Base-by-base conservation (phyloP, 2,113 vertebrate genomes). In the Pelecanus crispus region DNA sequence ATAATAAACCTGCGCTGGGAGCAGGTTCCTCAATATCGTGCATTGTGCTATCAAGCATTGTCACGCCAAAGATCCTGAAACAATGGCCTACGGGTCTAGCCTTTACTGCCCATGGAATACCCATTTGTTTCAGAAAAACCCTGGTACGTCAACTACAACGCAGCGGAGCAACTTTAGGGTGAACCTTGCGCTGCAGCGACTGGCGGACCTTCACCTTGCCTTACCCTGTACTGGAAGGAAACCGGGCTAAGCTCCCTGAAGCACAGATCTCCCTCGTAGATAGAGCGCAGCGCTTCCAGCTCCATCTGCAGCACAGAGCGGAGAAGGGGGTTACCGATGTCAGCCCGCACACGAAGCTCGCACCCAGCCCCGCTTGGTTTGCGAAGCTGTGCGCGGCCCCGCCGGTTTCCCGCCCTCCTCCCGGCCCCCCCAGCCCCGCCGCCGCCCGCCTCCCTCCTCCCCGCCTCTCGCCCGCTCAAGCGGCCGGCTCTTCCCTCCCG, bases 221-320 rank as follows among this genome's bases (percentile, higher is more conserved):
- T 98, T 97, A 99, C 99, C 98, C 99, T 97, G 67, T 99, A 99
- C 96, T 99, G 99, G 97, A 99, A 99, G 29, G 98, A 99, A 68
- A 98, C 97, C 1, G 99, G 98, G 94, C 98, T 99, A 40, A 99
- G 97, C 92, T 99, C 99, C 92, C 99, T 99, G 97, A 99, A 99
- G 95, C 99, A 98, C 9, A 98, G 97, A 21, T 99, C 99, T 49
- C 99, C 99, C 97, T 99, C 99, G 65, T 99, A 99, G 96, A 99
- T 99, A 13, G 99, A 99, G 49, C 98, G 99, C 72, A 99, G 98
- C 68, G 99, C 99, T 86, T 99, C 99, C 96, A 99, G 96, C 96
- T 99, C 99, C 99, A 99, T 99, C 99, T 99, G 97, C 67, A 92
- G 96, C 52, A 49, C 28, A 74, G 19, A 25, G 49, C 70, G 84